Percentiles rank a stretch among this genome's conserved stretches.
Conservation (phyloP, 2,797 vertebrate genomes). For the Brotula barbata region DNA sequence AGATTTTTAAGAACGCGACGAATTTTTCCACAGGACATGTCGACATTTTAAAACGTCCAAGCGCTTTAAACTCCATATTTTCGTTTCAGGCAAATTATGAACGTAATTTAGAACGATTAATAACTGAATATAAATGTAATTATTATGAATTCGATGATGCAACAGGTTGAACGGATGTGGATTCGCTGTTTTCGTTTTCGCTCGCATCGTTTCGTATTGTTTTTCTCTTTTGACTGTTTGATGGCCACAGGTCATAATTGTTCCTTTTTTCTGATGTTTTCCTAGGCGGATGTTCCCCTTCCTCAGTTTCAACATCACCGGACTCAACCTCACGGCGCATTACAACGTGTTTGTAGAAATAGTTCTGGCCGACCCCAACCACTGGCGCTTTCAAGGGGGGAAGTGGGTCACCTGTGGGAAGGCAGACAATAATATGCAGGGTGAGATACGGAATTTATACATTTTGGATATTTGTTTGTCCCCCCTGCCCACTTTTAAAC, state of each 20-base stretch:
- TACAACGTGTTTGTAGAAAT: slow-evolving; percentile 98
- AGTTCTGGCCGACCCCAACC: slow-evolving; percentile 94
- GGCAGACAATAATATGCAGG: slow-evolving; percentile 99
- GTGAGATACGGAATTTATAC: slow-evolving; percentile 65
- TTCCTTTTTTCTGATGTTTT: neutral
- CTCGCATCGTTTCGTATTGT: too few relatives aligned
- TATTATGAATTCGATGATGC: too few relatives aligned
- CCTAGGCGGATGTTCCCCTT: slow-evolving; percentile 97
- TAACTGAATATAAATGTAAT: too few relatives aligned
- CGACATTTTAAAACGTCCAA: neutral
- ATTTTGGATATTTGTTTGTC: too few relatives aligned
- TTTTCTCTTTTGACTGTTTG: too few relatives aligned
- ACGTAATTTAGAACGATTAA: neutral
- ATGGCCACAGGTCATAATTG: neutral
- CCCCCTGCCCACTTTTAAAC: too few relatives aligned
- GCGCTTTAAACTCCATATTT: neutral
- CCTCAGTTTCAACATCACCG: slow-evolving; percentile 97
- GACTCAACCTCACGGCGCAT: slow-evolving; percentile 93
- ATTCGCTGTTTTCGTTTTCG: too few relatives aligned
- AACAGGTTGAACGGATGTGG: neutral
- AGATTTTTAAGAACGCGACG: slow-evolving; percentile 5
- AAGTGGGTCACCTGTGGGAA: slow-evolving; percentile 99
- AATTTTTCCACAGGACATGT: neutral
- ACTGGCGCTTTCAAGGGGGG: slow-evolving; percentile 98
- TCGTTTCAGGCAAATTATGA: slow-evolving; percentile 30